Percentiles rank a stretch among this genome's conserved stretches.
Evolutionary conservation across 2,113 vertebrate species (phyloP).

Genomic region (Peromyscus polionotus): DNA sequence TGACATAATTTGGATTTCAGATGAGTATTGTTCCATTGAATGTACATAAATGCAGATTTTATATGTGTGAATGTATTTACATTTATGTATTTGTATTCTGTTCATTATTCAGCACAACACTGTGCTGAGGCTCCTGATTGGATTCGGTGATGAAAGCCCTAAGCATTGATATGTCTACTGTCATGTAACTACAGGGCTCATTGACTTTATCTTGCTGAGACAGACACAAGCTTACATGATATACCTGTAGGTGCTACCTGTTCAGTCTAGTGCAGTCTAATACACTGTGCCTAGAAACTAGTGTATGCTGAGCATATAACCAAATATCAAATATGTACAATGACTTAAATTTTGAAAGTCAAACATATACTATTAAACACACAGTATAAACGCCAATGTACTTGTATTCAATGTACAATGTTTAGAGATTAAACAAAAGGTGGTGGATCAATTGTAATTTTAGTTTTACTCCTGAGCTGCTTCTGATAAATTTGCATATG

Average conservation of each 20-base stretch:
- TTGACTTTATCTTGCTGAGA: neutral
- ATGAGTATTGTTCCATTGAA: neutral
- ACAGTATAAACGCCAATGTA: neutral
- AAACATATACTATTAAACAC: neutral
- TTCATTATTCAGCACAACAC: neutral
- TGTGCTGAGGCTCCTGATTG: no score
- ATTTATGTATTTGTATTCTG: neutral
- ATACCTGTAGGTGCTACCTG: neutral
- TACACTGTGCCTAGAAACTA: neutral
- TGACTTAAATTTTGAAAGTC: neutral
- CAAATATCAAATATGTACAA: neutral
- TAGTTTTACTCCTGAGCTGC: neutral
- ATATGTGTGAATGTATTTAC: neutral
- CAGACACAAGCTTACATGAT: neutral
- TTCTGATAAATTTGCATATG: neutral
- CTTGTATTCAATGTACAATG: neutral
- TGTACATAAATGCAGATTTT: neutral
- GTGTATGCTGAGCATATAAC: neutral
- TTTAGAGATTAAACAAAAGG: neutral
- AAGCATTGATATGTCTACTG: neutral
- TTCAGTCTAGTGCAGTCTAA: neutral
- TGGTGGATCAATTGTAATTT: rapidly evolving
- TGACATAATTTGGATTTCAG: slow-evolving; percentile 36
- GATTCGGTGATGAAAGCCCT: neutral
- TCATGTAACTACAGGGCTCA: neutral